Evolutionary conservation across 2,797 vertebrate species (phyloP), one percentile per base, ranked within the genome.

Genomic region (Pipistrellus nathusii): DNA sequence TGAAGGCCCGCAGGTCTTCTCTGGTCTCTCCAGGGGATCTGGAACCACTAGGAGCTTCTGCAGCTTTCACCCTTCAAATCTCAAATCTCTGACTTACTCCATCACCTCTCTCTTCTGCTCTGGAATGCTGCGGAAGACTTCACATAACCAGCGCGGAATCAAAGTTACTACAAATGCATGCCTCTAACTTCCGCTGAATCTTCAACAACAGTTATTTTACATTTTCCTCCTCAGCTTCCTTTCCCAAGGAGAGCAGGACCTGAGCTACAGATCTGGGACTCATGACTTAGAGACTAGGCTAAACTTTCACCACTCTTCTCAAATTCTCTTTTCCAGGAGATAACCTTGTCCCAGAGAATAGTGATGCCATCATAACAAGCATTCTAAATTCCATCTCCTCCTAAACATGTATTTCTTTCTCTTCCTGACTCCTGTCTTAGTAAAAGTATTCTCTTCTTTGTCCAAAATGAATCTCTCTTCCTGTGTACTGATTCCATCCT

Each of bases 91-190:
- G 18, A 59, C 12, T 85, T 77, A 66, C n/a, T 32, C 53, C 64
- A 11, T 90, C 66, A 69, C 38, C 12, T 46, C 21, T 80, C 17
- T 35, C 66, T 10, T 85, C 32, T 25, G 48, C 32, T 72, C 73
- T 59, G 17, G n/a, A 84, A 73, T 69, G 55, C 59, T 85, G 18
- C 17, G 27, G 57, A 66, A 93, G 68, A 82, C 85, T 93, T 93
- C 51, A 90, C 46, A 51, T 81, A 30, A 53, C 25, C 27, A 77
- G 35, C 32, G 32, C 8, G 4, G 64, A 59, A 35, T 8, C 46
- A 64, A 96, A 91, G 66, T 68, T 25, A 86, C 38, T 51, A 32
- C 4, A 57, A 66, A 87, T 32, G 27, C n/a, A 41, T 11, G 5
- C 41, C 14, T 89, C 27, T 85, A 57, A 78, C 25, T 76, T 85